These are phyloP conservation scores for Papilio polytes DNA, from an alignment of 1,140 invertebrate genomes.

Conservation along the genomic window DNA sequence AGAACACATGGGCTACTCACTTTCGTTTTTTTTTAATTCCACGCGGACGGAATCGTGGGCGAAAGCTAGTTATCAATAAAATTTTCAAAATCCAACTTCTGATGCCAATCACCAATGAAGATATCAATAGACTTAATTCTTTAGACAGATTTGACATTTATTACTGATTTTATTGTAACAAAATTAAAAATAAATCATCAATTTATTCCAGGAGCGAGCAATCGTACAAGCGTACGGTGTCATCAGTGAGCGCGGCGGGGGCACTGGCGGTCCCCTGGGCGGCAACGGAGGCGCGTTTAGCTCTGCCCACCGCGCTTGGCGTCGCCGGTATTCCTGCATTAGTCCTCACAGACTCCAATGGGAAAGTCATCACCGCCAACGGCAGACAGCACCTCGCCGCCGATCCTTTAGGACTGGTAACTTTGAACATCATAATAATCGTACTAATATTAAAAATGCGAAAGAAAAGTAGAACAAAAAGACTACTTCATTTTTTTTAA, in stretches of 20 bases:
- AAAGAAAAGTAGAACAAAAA: too few relatives aligned
- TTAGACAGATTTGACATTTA: too few relatives aligned
- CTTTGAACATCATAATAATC: slow-evolving; percentile 1
- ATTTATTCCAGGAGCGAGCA: slow-evolving; percentile 67
- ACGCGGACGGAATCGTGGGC: too few relatives aligned
- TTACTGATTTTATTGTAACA: not conserved
- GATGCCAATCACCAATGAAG: too few relatives aligned
- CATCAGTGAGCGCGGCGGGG: slow-evolving; percentile 60
- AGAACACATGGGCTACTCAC: too few relatives aligned
- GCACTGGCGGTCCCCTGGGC: slow-evolving; percentile 71
- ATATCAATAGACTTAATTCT: too few relatives aligned
- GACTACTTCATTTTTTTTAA: too few relatives aligned
- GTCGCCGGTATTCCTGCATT: slow-evolving; percentile 76
- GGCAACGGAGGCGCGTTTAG: slow-evolving; percentile 55
- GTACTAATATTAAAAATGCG: too few relatives aligned
- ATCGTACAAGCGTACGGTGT: slow-evolving; percentile 69
- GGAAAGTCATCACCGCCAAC: slow-evolving; percentile 67
- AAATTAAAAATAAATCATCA: not conserved
- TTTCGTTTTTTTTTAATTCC: too few relatives aligned
- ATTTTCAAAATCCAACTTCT: too few relatives aligned
- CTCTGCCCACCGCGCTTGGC: slow-evolving; percentile 65
- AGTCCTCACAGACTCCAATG: slow-evolving; percentile 63
- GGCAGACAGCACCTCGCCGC: slow-evolving; percentile 65
- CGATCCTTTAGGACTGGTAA: slow-evolving; percentile 70
- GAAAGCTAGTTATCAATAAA: too few relatives aligned